Evolutionary conservation across 1,140 invertebrate species (phyloP).

Genomic region (Oryctes rhinoceros): DNA sequence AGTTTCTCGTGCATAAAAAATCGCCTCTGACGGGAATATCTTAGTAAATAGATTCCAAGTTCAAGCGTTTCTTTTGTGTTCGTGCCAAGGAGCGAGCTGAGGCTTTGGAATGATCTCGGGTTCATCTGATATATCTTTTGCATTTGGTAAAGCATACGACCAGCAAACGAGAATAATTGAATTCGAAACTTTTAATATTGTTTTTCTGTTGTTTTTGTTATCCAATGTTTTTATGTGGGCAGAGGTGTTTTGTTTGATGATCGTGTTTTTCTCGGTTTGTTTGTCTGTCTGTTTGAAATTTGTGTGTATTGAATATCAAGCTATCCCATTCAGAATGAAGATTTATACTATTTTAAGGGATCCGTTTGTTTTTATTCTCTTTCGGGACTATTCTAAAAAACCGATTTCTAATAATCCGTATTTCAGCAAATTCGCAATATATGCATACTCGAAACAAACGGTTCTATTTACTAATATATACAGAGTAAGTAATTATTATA

Average conservation of each 20-base stretch:
- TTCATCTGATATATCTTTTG: slow-evolving; percentile 38
- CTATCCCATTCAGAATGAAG: not conserved
- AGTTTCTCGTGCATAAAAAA: slow-evolving; percentile 49
- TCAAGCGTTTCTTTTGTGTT: slow-evolving; percentile 50
- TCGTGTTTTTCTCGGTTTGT: slow-evolving; percentile 22
- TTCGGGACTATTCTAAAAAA: not conserved
- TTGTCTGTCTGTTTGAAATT: slow-evolving; percentile 15
- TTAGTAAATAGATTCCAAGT: slow-evolving; percentile 52
- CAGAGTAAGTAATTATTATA: too few species aligned
- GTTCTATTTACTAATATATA: too few species aligned
- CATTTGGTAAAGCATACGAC: slow-evolving; percentile 25
- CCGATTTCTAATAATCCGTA: too few species aligned
- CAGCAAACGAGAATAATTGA: slow-evolving; percentile 35
- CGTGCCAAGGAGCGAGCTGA: slow-evolving; percentile 44
- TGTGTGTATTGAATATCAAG: slow-evolving; percentile 1
- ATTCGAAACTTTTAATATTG: slow-evolving; percentile 34
- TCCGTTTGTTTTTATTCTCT: not conserved
- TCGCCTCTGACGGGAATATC: slow-evolving; percentile 47
- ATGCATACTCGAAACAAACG: too few species aligned
- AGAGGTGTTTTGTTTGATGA: not conserved
- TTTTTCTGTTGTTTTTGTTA: slow-evolving; percentile 23
- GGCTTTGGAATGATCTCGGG: slow-evolving; percentile 38
- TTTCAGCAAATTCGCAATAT: too few species aligned
- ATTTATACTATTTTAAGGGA: slow-evolving; percentile 5
- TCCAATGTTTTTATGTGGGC: slow-evolving; percentile 3